A percentile compares a stretch with the other conserved stretches of the same genome.
phyloP scores from a whole-genome alignment of 1,140 invertebrate genomes.

The Aphelenchoides avenae region DNA sequence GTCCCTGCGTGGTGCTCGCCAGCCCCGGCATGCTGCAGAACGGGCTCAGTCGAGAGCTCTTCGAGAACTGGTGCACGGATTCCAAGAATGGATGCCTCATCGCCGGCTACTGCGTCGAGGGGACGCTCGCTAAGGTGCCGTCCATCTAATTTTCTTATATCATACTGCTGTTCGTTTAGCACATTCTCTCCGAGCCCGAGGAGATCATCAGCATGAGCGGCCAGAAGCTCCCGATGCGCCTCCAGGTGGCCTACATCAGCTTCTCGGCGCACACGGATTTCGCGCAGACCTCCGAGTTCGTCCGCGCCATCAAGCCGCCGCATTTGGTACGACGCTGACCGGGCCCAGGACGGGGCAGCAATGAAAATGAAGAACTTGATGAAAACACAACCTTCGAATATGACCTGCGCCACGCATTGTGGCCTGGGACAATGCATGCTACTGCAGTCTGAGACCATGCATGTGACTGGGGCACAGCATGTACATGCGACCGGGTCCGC shows the following conservation, averaged over 20 bases:
- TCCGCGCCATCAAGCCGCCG: slow-evolving; percentile 83
- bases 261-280: slow-evolving; percentile 99
- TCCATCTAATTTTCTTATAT: not conserved
- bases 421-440: too few relatives aligned
- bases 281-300: slow-evolving; percentile 95
- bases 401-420: too few relatives aligned
- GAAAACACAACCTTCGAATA: too few relatives aligned
- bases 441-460: too few relatives aligned
- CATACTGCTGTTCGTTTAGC: slow-evolving; percentile 34
- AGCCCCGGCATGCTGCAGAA: slow-evolving; percentile 99
- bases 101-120: slow-evolving; percentile 98
- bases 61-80: slow-evolving; percentile 85
- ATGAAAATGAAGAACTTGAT: too few relatives aligned
- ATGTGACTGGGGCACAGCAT: too few relatives aligned
- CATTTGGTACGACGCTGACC: too few relatives aligned
- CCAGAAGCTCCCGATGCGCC: slow-evolving; percentile 88
- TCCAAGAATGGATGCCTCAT: slow-evolving; percentile 87
- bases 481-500: too few relatives aligned
- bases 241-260: slow-evolving; percentile 93
- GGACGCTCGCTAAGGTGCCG: slow-evolving; percentile 81
- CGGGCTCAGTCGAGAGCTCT: slow-evolving; percentile 89
- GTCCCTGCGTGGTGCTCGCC: slow-evolving; percentile 97
- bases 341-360: too few relatives aligned
- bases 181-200: slow-evolving; percentile 90
- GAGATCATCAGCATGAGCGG: slow-evolving; percentile 91